These are phyloP conservation scores for Strix uralensis DNA, from an alignment of 2,113 vertebrate species.

Conservation along the genomic window DNA sequence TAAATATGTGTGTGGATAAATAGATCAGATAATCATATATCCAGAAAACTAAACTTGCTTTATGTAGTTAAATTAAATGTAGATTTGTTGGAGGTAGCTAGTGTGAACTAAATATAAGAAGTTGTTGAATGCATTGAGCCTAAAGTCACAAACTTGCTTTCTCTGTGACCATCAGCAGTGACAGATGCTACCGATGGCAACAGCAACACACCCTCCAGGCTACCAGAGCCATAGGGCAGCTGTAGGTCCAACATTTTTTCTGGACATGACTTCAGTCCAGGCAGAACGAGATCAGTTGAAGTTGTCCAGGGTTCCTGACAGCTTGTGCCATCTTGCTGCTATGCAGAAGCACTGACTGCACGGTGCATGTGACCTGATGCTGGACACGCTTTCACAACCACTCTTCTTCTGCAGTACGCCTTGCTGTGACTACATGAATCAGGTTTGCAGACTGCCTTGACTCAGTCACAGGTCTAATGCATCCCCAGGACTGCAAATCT, in stretches of 20 bases:
- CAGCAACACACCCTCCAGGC: background rate
- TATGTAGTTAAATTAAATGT: background rate
- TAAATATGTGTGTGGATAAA: background rate
- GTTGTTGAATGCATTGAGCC: background rate
- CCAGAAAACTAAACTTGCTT: background rate
- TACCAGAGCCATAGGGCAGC: background rate
- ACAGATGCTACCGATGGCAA: background rate
- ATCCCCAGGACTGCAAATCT: background rate
- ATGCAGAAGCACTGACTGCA: no score
- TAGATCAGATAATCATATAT: background rate
- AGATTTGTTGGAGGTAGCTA: background rate
- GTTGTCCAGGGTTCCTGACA: background rate
- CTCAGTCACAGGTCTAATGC: background rate
- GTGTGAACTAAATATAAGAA: background rate
- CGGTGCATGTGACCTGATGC: accelerated
- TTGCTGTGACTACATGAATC: background rate
- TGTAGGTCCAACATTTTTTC: background rate
- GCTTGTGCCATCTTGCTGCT: background rate
- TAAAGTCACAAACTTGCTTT: background rate
- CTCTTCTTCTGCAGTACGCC: background rate
- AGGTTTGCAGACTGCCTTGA: background rate
- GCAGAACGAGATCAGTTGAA: background rate
- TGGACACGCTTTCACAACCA: background rate
- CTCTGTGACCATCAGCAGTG: background rate
- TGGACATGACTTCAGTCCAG: background rate